Evolutionary conservation across 23 tunicate species (phyloP).

Genomic region (Clavelina lepadiformis): DNA sequence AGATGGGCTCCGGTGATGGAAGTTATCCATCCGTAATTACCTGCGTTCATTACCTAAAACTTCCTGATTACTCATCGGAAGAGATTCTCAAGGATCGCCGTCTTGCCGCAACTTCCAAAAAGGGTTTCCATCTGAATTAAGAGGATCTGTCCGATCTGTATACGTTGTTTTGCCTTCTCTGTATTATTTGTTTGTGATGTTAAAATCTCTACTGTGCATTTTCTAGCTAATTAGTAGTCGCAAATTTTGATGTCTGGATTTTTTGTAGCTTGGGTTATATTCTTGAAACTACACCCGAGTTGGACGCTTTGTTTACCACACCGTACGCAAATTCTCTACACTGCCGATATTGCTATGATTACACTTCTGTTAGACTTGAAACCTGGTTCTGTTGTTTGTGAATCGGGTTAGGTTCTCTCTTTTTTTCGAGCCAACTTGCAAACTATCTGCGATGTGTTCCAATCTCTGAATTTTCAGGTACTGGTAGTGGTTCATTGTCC

Average conservation of each 20-base stretch:
- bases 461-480: conserved; percentile 38
- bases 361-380: conserved; percentile 61
- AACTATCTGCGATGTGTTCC: too few relatives aligned
- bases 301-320: conserved; percentile 92
- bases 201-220: too few relatives aligned
- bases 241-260: too few relatives aligned
- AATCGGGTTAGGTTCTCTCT: conserved; percentile 81
- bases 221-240: too few relatives aligned
- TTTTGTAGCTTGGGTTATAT: conserved; percentile 92
- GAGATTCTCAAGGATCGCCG: conserved; percentile 76
- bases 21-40: conserved; percentile 96
- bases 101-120: conserved; percentile 69
- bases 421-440: too few relatives aligned
- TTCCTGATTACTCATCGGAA: conserved; percentile 87
- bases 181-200: too few relatives aligned
- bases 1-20: conserved; percentile 90
- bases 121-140: conserved; percentile 92
- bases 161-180: too few relatives aligned
- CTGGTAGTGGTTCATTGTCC: conserved; percentile 97
- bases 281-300: conserved; percentile 91
- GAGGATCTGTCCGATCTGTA: too few relatives aligned
- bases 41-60: conserved; percentile 87
- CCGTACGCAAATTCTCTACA: conserved; percentile 91
- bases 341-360: conserved; percentile 85
- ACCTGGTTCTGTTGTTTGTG: conserved; percentile 94